These are phyloP conservation scores for Psettodes erumei DNA, from an alignment of 2,113 vertebrate genomes.

Conservation along the genomic window DNA sequence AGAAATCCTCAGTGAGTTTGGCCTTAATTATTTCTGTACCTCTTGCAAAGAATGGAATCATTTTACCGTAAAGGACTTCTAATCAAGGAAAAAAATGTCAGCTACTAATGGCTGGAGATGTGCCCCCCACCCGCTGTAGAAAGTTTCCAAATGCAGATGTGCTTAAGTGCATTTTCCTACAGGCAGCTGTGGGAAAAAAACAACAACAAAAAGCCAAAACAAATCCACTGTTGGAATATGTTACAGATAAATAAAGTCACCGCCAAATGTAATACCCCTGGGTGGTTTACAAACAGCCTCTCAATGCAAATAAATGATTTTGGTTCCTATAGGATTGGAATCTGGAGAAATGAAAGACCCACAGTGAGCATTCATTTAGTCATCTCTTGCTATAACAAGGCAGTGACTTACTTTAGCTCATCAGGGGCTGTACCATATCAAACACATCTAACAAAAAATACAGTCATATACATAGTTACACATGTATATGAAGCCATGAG, in stretches of 20 bases:
- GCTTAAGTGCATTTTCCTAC: constrained; percentile 53
- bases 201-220: constrained; percentile 13
- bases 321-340: constrained; percentile 66
- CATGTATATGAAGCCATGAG: constrained; percentile 15
- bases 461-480: constrained; percentile 32
- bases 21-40: constrained; percentile 77
- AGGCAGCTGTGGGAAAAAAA: constrained; percentile 26
- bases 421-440: constrained; percentile 43
- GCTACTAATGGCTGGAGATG: constrained; percentile 41
- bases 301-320: constrained; percentile 75
- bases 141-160: constrained; percentile 61
- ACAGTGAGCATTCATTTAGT: constrained; percentile 61
- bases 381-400: constrained; percentile 57
- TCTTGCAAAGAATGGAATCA: constrained; percentile 75
- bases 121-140: constrained; percentile 22
- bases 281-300: constrained; percentile 63
- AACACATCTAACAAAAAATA: constrained; percentile 24
- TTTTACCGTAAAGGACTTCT: constrained; percentile 77
- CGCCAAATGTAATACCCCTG: constrained; percentile 65
- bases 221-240: constrained; percentile 54
- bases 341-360: constrained; percentile 58
- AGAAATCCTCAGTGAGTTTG: constrained; percentile 78
- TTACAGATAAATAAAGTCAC: constrained; percentile 66
- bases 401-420: constrained; percentile 40
- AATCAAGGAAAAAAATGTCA: constrained; percentile 61